A percentile compares a stretch with the other conserved stretches of the same genome.
Conservation (phyloP, 2,888 invertebrate genomes). For the Chironomus tentans region DNA sequence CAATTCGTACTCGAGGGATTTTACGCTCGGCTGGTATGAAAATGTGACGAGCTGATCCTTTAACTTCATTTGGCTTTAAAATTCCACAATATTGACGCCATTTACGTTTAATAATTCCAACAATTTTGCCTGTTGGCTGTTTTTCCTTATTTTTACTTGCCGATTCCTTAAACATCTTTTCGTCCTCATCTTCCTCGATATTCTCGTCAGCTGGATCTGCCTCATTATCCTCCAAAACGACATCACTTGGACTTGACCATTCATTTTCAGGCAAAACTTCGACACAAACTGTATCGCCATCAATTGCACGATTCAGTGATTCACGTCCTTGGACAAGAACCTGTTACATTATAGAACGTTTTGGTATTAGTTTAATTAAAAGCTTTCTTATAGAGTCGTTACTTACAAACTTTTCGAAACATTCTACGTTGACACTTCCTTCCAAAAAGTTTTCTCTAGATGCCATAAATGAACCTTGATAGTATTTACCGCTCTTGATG, state of each 20-base stretch:
- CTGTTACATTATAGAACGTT: slow-evolving; percentile 38
- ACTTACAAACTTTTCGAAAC: slow-evolving; percentile 68
- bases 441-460: slow-evolving; percentile 92
- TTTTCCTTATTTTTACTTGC: not conserved
- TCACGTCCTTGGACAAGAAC: slow-evolving; percentile 76
- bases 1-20: slow-evolving; percentile 90
- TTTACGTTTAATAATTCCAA: slow-evolving; percentile 92
- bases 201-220: slow-evolving; percentile 58
- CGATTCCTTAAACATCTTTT: not conserved
- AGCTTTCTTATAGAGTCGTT: not conserved
- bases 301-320: slow-evolving; percentile 85
- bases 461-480: slow-evolving; percentile 75
- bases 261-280: slow-evolving; percentile 77
- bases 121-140: slow-evolving; percentile 64
- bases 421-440: slow-evolving; percentile 73
- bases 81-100: slow-evolving; percentile 99
- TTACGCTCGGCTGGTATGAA: slow-evolving; percentile 91
- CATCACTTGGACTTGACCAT: slow-evolving; percentile 86
- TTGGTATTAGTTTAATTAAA: too few relatives aligned
- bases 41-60: slow-evolving; percentile 65
- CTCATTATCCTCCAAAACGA: slow-evolving; percentile 67
- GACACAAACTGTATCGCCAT: slow-evolving; percentile 89
- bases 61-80: slow-evolving; percentile 64
- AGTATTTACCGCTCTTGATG: slow-evolving; percentile 61
- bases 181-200: slow-evolving; percentile 48